Percentiles rank a stretch among this genome's conserved stretches.
phyloP scores from a whole-genome alignment of 2,797 vertebrate genomes.

The Acrocephalus scirpaceus region DNA sequence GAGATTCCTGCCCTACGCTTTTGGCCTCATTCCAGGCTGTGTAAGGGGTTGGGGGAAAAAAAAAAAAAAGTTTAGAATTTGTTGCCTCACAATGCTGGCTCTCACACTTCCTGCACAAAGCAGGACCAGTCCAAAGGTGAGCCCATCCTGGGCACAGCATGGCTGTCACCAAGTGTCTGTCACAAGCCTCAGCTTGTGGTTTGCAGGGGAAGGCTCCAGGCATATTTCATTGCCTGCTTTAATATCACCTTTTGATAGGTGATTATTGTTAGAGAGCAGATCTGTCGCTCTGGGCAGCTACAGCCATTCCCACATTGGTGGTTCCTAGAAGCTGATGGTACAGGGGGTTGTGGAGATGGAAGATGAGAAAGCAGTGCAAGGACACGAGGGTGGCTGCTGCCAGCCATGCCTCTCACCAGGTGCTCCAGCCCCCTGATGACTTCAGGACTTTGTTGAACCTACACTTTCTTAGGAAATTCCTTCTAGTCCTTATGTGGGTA shows the following conservation, averaged over 20 bases:
- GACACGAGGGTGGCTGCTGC: background rate
- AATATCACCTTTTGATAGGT: background rate
- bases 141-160: background rate
- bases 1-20: slow-evolving; percentile 5
- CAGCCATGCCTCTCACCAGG: background rate
- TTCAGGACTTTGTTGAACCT: background rate
- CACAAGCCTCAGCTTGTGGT: background rate
- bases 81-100: background rate
- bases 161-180: background rate
- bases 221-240: background rate
- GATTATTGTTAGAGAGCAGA: background rate
- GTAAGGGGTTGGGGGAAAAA: background rate
- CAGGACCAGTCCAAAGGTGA: background rate
- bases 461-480: background rate
- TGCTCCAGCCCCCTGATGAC: background rate
- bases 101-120: background rate
- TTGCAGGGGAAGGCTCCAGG: background rate
- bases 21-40: slow-evolving; percentile 32
- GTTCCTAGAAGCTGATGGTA: background rate
- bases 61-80: background rate
- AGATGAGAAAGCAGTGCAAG: background rate
- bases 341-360: background rate
- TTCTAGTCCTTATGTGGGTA: too few species aligned
- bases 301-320: accelerated
- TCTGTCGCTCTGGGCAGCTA: background rate